Base-by-base conservation (phyloP, 2,113 vertebrate genomes). In the Nycticorax nycticorax region DNA sequence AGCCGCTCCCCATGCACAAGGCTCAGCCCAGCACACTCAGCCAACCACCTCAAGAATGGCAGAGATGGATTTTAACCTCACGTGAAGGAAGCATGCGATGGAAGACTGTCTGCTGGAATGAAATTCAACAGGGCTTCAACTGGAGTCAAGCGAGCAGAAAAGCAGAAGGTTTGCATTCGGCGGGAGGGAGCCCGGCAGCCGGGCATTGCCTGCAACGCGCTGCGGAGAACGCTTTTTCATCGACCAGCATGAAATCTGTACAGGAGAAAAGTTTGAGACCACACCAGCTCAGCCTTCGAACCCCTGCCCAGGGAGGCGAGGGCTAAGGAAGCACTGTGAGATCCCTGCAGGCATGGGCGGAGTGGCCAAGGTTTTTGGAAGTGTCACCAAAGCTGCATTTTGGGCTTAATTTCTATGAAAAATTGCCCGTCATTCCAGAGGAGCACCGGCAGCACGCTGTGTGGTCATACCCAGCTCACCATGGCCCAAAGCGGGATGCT, bases 381-480 rank as follows among this genome's bases (percentile, higher is more conserved):
- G 60, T 18, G 3, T 14, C 69, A 21, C 28, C 68, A 22, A 20
- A 57, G 37, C 28, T 41, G 33, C 10, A 6, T 55, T 88, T 78
- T 17, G 71, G 47, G 56, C 33, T 92, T 37, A 12, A 30, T 63
- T 63, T 81, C 56, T 28, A 1, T 16, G 20, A 47, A 19, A 77
- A 48, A 12, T 6, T 4, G 9, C 35, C 35, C 30, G 3, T 43
- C 27, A 2, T 28, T 26, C 22, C 64, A 43, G 33, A 88, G 35
- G 45, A 33, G 9, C 27, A 9, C 8, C 2, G 2, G 64, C 2
- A 2, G 32, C 13, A 1, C 2, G 21, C 37, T 6, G 1, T 3
- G 21, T 9, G 64, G 8, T 52, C 85, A 56, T 30, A 56, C 8
- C 19, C 73, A 41, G 53, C 2, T 78, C 22, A 1, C 39, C 41